phyloP scores from a whole-genome alignment of 2,888 invertebrate species.

The Cynaeus angustus region DNA sequence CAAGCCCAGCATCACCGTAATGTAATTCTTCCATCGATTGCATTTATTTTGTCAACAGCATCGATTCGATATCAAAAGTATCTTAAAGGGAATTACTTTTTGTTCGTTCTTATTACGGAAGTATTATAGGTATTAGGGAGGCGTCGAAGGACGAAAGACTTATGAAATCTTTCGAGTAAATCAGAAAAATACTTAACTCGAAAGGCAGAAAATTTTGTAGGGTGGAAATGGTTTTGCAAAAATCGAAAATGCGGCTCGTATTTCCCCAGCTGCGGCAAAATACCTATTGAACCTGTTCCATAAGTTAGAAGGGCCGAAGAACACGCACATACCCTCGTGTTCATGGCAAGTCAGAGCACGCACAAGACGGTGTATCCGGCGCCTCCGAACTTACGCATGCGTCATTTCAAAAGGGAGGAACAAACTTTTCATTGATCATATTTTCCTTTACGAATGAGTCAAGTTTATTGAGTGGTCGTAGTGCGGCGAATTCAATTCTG shows the following conservation, averaged over 20 bases:
- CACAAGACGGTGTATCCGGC: constrained; percentile 52
- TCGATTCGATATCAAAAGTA: constrained; percentile 21
- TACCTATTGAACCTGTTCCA: constrained; percentile 41
- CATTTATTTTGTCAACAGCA: constrained; percentile 32
- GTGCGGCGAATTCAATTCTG: constrained; percentile 43
- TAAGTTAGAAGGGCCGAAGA: constrained; percentile 40
- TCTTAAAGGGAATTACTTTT: constrained; percentile 39
- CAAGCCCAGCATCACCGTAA: too few relatives aligned
- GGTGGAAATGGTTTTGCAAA: background rate
- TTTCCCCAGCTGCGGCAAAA: constrained; percentile 41
- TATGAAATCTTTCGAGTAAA: constrained; percentile 23
- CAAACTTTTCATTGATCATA: constrained; percentile 65
- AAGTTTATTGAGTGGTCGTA: constrained; percentile 57
- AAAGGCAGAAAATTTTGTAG: background rate
- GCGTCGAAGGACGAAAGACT: constrained; percentile 30
- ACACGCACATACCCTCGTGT: constrained; percentile 46
- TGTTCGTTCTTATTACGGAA: constrained; percentile 33
- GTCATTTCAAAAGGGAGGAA: constrained; percentile 58
- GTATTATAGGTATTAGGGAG: constrained; percentile 12
- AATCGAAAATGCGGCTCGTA: constrained; percentile 2
- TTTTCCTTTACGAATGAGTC: constrained; percentile 57
- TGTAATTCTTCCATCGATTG: too few relatives aligned
- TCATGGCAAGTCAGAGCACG: constrained; percentile 59
- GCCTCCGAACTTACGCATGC: constrained; percentile 59
- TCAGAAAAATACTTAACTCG: constrained; percentile 22